These are phyloP conservation scores for Arothron firmamentum DNA, from an alignment of 2,113 vertebrate species.

Conservation along the genomic window DNA sequence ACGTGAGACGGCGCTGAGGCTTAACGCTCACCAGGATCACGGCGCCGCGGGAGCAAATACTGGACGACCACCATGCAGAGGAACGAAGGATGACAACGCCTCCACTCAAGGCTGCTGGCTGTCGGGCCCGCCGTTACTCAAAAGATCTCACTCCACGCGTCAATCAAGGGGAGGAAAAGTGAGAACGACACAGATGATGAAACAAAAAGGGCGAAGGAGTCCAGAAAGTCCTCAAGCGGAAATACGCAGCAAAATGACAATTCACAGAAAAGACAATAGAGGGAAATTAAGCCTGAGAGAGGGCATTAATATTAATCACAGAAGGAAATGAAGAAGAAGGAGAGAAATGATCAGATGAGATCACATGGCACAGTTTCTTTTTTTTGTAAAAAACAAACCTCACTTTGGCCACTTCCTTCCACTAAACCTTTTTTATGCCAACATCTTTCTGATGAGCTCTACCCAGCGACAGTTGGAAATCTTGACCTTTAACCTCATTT, in stretches of 20 bases:
- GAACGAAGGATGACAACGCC: slow-evolving; percentile 25
- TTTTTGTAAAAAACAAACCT: no score
- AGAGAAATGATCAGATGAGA: neutral
- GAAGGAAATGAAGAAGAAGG: slow-evolving; percentile 2
- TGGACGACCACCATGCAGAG: slow-evolving; percentile 23
- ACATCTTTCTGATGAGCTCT: no score
- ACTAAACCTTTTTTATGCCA: no score
- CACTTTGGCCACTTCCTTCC: no score
- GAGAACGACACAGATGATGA: slow-evolving; percentile 2
- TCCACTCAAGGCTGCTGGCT: slow-evolving; percentile 10
- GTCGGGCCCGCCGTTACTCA: no score
- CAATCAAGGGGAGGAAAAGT: no score
- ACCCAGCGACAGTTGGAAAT: no score
- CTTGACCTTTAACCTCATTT: no score
- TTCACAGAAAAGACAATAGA: slow-evolving; percentile 1
- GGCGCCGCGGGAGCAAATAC: slow-evolving; percentile 29
- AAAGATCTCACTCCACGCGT: no score
- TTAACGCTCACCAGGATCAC: slow-evolving; percentile 57
- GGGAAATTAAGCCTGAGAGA: slow-evolving; percentile 13
- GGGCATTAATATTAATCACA: slow-evolving; percentile 31
- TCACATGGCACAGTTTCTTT: neutral
- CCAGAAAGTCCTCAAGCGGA: neutral
- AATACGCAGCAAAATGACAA: neutral
- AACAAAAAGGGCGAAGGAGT: slow-evolving; percentile 23
- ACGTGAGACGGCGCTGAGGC: slow-evolving; percentile 51